These are phyloP conservation scores for Hemistola chrysoprasaria DNA, from an alignment of 2,888 invertebrate genomes.

Conservation along the genomic window DNA sequence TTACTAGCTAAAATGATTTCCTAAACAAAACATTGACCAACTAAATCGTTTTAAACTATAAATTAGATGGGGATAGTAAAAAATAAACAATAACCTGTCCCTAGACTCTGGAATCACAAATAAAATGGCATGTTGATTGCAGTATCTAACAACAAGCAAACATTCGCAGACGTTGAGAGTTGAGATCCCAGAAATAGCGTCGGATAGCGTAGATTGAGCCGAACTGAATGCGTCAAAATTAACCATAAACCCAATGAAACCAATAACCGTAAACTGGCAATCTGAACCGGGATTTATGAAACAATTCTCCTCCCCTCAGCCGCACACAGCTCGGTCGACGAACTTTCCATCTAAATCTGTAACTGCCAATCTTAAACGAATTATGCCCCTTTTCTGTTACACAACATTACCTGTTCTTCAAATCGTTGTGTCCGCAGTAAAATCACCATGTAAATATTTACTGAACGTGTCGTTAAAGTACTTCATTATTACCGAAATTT, in stretches of 20 bases:
- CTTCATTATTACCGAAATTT: conserved; percentile 56
- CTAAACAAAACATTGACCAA: too few relatives aligned
- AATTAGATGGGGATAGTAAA: too few relatives aligned
- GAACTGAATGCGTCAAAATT: conserved; percentile 54
- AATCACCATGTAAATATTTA: conserved; percentile 39
- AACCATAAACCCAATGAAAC: conserved; percentile 58
- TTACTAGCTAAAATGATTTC: too few relatives aligned
- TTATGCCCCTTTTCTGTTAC: conserved; percentile 30
- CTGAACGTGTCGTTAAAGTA: conserved; percentile 46
- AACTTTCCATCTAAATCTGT: conserved; percentile 42
- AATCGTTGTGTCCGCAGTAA: conserved; percentile 23
- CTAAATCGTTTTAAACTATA: too few relatives aligned
- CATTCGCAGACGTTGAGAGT: conserved; percentile 28
- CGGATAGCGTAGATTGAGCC: conserved; percentile 45
- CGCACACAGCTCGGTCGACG: conserved; percentile 46
- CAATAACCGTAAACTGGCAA: conserved; percentile 58
- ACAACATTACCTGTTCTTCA: conserved; percentile 19
- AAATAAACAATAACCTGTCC: conserved; percentile 1
- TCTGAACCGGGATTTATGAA: conserved; percentile 53
- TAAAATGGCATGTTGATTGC: conserved; percentile 10
- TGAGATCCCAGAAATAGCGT: conserved; percentile 36
- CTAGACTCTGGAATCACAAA: conserved; percentile 5
- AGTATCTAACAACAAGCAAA: conserved; percentile 24
- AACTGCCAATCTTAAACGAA: conserved; percentile 33
- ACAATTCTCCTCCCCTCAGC: conserved; percentile 44